These are phyloP conservation scores for Popillia japonica DNA, from an alignment of 1,140 invertebrate species.

Conservation along the genomic window DNA sequence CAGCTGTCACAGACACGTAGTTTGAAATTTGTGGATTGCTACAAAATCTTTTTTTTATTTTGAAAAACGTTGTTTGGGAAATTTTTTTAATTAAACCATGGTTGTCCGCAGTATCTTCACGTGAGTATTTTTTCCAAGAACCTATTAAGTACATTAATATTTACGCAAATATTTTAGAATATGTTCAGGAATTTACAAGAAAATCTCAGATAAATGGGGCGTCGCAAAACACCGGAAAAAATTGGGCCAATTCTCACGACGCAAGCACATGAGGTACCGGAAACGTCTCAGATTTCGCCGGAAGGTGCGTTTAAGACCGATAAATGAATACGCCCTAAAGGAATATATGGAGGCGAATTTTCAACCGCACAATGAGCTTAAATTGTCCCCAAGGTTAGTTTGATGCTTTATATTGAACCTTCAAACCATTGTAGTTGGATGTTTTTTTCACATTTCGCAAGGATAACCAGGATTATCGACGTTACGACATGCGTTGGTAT, in stretches of 20 bases:
- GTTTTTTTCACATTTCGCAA: no score
- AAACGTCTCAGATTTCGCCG: not conserved
- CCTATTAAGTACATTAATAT: no score
- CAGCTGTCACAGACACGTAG: no score
- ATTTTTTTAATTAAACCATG: not conserved
- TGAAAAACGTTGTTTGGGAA: not conserved
- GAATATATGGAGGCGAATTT: conserved; percentile 19
- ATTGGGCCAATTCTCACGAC: not conserved
- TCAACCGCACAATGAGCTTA: not conserved
- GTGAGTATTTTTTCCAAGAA: not conserved
- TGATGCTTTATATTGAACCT: no score
- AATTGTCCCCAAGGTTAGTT: conserved; percentile 8
- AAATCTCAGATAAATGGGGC: not conserved
- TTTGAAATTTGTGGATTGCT: not conserved
- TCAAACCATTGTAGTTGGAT: no score
- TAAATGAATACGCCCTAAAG: not conserved
- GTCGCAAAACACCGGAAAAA: not conserved
- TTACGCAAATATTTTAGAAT: not conserved
- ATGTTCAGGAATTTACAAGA: not conserved
- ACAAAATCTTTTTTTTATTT: not conserved
- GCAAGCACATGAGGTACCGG: not conserved
- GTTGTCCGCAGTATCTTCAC: not conserved
- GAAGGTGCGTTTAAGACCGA: not conserved
- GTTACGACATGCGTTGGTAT: no score
- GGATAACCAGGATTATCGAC: no score